Conservation (phyloP, 2,113 vertebrate genomes). For the Coreoperca whiteheadi region DNA sequence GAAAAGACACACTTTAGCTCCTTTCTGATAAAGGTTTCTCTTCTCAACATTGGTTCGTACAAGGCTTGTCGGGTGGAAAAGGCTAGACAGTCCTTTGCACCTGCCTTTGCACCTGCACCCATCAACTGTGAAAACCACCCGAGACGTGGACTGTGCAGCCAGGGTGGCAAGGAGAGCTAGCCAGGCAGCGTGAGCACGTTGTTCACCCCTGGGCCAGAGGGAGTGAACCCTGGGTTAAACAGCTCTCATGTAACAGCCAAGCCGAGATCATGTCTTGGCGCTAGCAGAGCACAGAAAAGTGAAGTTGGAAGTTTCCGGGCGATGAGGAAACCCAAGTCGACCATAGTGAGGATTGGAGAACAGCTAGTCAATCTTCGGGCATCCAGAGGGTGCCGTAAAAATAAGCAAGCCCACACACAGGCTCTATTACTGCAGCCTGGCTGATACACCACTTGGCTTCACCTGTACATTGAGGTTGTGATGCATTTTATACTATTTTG, state of each 20-base stretch:
- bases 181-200: conserved; percentile 1
- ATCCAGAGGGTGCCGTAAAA: conserved; percentile 36
- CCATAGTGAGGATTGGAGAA: conserved; percentile 32
- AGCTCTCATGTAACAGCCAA: conserved; percentile 42
- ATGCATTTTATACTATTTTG: conserved; percentile 24
- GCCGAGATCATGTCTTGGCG: conserved; percentile 49
- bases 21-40: not conserved
- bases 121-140: conserved; percentile 28
- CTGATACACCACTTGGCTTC: conserved; percentile 2
- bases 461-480: not conserved
- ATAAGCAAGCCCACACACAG: conserved; percentile 52
- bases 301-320: conserved; percentile 36
- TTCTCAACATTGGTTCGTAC: not conserved
- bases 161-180: not conserved
- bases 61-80: not conserved
- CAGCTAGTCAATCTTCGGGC: conserved; percentile 9
- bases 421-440: conserved; percentile 15
- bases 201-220: conserved; percentile 20
- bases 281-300: conserved; percentile 16
- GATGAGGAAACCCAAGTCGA: conserved; percentile 48
- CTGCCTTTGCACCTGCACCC: conserved; percentile 40
- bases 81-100: not conserved
- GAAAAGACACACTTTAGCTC: not conserved
- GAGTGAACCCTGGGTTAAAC: conserved; percentile 18
- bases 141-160: not conserved